These are phyloP conservation scores for Nixonia krombeini DNA, from an alignment of 1,140 invertebrate genomes.

Conservation along the genomic window DNA sequence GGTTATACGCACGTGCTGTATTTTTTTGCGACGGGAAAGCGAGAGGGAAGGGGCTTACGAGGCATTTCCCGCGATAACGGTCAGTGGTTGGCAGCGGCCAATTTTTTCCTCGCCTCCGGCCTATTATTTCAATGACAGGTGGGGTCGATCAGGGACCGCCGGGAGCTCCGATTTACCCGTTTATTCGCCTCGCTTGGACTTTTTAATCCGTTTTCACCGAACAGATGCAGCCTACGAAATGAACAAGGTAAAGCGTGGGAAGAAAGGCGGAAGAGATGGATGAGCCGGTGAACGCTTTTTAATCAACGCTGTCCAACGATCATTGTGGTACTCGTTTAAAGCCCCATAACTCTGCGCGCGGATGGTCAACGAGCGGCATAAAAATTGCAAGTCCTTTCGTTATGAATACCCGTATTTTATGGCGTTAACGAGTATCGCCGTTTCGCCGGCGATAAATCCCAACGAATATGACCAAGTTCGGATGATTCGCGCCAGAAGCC, in stretches of 20 bases:
- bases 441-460: conserved; percentile 65
- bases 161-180: not conserved
- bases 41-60: too few species aligned
- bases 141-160: not conserved
- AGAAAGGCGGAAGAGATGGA: not conserved
- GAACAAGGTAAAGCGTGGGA: too few species aligned
- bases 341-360: conserved; percentile 50
- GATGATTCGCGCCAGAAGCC: too few species aligned
- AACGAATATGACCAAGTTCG: conserved; percentile 45
- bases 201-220: too few species aligned
- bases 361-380: conserved; percentile 20
- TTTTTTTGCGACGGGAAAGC: not conserved
- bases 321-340: conserved; percentile 63
- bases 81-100: conserved; percentile 35
- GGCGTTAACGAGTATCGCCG: conserved; percentile 61
- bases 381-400: conserved; percentile 55
- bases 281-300: conserved; percentile 44
- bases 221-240: too few species aligned
- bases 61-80: conserved; percentile 37
- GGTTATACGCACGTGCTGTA: conserved; percentile 13
- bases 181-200: too few species aligned
- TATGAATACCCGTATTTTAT: conserved; percentile 65
- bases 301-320: conserved; percentile 57
- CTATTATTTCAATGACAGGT: conserved; percentile 28
- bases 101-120: conserved; percentile 36